phyloP scores from a whole-genome alignment of 1,140 invertebrate genomes.

The Papilio polyxenes region DNA sequence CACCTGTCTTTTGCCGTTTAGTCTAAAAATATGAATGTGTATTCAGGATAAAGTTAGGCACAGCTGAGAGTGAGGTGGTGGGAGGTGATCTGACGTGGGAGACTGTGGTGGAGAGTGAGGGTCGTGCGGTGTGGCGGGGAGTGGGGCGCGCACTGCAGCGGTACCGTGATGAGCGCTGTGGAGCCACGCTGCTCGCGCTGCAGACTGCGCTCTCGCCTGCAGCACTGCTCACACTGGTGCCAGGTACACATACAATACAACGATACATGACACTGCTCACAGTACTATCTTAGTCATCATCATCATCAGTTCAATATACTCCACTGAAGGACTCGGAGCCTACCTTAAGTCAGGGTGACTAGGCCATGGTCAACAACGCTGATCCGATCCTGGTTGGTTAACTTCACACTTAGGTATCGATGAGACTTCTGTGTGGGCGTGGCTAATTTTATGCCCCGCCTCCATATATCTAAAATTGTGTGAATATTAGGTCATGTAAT shows the following conservation, averaged over 20 bases:
- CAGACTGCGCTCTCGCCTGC: conserved; percentile 85
- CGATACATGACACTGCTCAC: neutral
- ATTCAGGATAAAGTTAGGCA: conserved; percentile 79
- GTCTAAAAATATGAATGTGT: neutral
- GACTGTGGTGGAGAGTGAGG: conserved; percentile 88
- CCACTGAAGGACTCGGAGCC: too few relatives aligned
- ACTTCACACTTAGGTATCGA: too few relatives aligned
- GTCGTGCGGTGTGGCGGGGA: conserved; percentile 86
- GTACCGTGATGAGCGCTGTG: conserved; percentile 94
- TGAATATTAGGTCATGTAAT: too few relatives aligned
- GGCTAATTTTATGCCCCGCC: too few relatives aligned
- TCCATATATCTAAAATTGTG: too few relatives aligned
- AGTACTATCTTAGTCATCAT: too few relatives aligned
- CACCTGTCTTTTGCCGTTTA: too few relatives aligned
- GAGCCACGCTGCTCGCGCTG: conserved; percentile 90
- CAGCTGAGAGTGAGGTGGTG: conserved; percentile 79
- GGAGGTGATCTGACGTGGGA: conserved; percentile 88
- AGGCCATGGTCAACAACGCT: too few relatives aligned
- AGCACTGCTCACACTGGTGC: conserved; percentile 78
- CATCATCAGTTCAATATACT: too few relatives aligned
- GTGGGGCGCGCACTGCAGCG: conserved; percentile 89
- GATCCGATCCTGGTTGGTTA: too few relatives aligned
- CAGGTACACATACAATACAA: conserved; percentile 52
- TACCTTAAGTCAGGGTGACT: too few relatives aligned
- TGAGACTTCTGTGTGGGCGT: too few relatives aligned